Evolutionary conservation across 2,888 invertebrate genomes (phyloP).

Genomic region (Drosophila flavopinicola): DNA sequence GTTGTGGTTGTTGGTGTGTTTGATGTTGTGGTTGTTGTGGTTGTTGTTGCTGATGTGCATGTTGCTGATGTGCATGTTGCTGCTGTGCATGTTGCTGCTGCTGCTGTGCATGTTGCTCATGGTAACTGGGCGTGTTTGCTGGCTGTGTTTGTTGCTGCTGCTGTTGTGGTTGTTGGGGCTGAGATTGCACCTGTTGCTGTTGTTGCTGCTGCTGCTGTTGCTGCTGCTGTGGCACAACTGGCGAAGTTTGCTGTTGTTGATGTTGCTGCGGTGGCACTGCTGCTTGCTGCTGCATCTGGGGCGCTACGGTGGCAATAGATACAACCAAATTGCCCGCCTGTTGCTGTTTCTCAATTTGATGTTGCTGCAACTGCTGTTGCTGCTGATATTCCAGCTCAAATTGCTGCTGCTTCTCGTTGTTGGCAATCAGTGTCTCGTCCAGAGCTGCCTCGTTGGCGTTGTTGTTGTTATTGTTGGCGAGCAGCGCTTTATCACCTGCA

Average conservation of each 20-base stretch:
- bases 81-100: too few relatives aligned
- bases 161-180: slow-evolving; percentile 32
- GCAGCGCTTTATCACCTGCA: slow-evolving; percentile 63
- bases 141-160: slow-evolving; percentile 35
- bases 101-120: slow-evolving; percentile 54
- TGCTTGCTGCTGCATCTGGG: slow-evolving; percentile 84
- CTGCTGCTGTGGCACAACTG: slow-evolving; percentile 52
- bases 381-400: slow-evolving; percentile 54
- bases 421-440: slow-evolving; percentile 55
- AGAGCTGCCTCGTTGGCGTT: slow-evolving; percentile 38
- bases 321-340: slow-evolving; percentile 41
- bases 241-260: slow-evolving; percentile 35
- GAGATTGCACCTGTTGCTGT: slow-evolving; percentile 31
- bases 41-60: slow-evolving; percentile 39
- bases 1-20: slow-evolving; percentile 42
- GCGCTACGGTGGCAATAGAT: slow-evolving; percentile 51
- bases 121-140: background rate
- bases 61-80: slow-evolving; percentile 79
- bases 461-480: slow-evolving; percentile 42
- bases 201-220: slow-evolving; percentile 26
- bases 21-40: slow-evolving; percentile 36
- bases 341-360: slow-evolving; percentile 40
- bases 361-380: slow-evolving; percentile 83
- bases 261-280: slow-evolving; percentile 38
- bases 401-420: slow-evolving; percentile 61